These are phyloP conservation scores for Colletes collaris DNA, from an alignment of 2,888 invertebrate species.

Conservation along the genomic window DNA sequence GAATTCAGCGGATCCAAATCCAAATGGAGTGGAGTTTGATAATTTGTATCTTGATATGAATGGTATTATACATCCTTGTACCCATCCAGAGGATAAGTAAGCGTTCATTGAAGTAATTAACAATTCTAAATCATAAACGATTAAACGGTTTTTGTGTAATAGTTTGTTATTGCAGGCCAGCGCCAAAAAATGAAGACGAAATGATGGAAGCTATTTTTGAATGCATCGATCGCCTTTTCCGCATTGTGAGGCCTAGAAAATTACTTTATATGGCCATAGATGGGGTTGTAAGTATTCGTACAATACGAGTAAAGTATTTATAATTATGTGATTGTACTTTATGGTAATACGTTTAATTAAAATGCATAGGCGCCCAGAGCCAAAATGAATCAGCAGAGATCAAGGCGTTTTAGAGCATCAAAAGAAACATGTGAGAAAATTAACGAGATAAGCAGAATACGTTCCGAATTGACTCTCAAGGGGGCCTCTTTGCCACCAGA, in stretches of 20 bases:
- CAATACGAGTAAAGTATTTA: neutral
- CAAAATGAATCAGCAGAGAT: slow-evolving; percentile 99
- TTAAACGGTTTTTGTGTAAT: neutral
- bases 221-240: slow-evolving; percentile 97
- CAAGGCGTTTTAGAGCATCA: slow-evolving; percentile 97
- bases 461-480: slow-evolving; percentile 88
- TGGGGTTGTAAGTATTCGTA: slow-evolving; percentile 90
- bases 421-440: slow-evolving; percentile 97
- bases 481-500: slow-evolving; percentile 92
- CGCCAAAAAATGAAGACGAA: slow-evolving; percentile 99
- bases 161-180: slow-evolving; percentile 85
- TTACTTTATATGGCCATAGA: slow-evolving; percentile 99
- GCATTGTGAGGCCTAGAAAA: slow-evolving; percentile 96
- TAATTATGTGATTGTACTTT: neutral
- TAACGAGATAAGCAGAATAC: slow-evolving; percentile 91
- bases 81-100: slow-evolving; percentile 97
- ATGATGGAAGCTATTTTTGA: slow-evolving; percentile 99
- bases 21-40: slow-evolving; percentile 98
- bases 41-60: slow-evolving; percentile 99
- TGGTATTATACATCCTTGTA: slow-evolving; percentile 99
- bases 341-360: neutral
- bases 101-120: slow-evolving; percentile 39
- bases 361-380: slow-evolving; percentile 93
- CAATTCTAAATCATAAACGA: neutral
- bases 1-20: slow-evolving; percentile 95